These are phyloP conservation scores for Argyrosomus japonicus DNA, from an alignment of 2,113 vertebrate genomes.

Conservation along the genomic window DNA sequence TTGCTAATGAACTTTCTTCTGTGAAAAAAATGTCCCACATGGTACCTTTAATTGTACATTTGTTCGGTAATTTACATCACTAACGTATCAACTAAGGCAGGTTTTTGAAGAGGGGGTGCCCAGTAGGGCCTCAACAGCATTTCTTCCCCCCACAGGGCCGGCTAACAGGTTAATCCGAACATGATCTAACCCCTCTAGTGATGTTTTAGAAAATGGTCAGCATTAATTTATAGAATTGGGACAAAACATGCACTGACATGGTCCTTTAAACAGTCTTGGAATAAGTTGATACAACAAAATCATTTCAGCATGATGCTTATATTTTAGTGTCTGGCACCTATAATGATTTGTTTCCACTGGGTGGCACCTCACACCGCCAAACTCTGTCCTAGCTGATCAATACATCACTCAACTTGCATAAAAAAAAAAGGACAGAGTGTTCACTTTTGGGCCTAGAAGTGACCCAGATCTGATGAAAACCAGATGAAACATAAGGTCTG, in stretches of 20 bases:
- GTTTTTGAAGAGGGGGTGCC: background rate
- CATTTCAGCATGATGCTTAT: background rate
- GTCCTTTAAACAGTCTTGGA: conserved; percentile 22
- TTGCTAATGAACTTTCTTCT: too few species aligned
- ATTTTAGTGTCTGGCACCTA: conserved; percentile 6
- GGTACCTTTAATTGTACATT: background rate
- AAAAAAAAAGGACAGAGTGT: conserved; percentile 17
- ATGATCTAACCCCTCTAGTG: too few species aligned
- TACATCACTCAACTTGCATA: conserved; percentile 36
- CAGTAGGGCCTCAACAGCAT: background rate
- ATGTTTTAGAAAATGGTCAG: background rate
- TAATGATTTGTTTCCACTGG: background rate
- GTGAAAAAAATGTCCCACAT: background rate
- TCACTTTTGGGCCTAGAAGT: conserved; percentile 3
- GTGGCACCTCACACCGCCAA: conserved; percentile 28
- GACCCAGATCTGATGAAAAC: background rate
- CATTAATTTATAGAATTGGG: background rate
- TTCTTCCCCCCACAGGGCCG: too few species aligned
- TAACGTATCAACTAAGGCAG: background rate
- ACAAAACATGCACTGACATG: conserved; percentile 12
- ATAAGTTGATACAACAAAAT: conserved; percentile 7
- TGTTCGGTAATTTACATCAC: background rate
- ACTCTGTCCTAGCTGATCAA: conserved; percentile 36
- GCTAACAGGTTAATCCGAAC: too few species aligned
- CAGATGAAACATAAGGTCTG: background rate